These are phyloP conservation scores for Ostrea edulis DNA, from an alignment of 1,140 invertebrate genomes.

Conservation along the genomic window DNA sequence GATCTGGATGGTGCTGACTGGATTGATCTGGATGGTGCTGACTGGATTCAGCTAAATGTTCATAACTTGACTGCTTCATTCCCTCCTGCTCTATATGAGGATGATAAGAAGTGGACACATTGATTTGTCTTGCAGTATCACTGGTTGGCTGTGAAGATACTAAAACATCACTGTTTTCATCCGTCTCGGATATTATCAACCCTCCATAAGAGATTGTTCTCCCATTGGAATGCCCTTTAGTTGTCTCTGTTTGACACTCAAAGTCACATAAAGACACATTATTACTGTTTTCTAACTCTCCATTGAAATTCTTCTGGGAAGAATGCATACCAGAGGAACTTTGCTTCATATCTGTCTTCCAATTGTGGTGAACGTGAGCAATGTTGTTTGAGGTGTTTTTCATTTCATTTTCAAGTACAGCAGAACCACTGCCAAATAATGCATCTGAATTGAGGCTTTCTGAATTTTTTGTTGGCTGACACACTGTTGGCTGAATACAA, in stretches of 20 bases:
- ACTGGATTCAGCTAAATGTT: not conserved
- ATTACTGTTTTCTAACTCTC: not conserved
- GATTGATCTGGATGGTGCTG: not conserved
- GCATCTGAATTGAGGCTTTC: not conserved
- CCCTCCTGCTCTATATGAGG: too few relatives aligned
- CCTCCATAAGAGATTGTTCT: not conserved
- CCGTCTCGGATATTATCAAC: not conserved
- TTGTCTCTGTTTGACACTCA: not conserved
- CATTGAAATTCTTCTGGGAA: not conserved
- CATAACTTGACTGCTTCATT: too few relatives aligned
- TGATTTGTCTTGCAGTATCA: too few relatives aligned
- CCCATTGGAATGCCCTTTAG: not conserved
- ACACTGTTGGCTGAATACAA: not conserved
- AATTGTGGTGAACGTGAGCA: not conserved
- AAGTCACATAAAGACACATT: not conserved
- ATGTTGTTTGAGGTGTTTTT: not conserved
- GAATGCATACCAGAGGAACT: not conserved
- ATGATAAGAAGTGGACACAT: not conserved
- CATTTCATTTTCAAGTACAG: not conserved
- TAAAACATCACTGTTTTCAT: not conserved
- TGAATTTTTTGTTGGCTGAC: not conserved
- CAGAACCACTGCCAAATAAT: not conserved
- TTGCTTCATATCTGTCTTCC: not conserved
- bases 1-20: not conserved
- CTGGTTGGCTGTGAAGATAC: not conserved